Percentiles rank a stretch among this genome's conserved stretches.
phyloP scores from a whole-genome alignment of 1,140 invertebrate species.

The Rhynchophorus ferrugineus region DNA sequence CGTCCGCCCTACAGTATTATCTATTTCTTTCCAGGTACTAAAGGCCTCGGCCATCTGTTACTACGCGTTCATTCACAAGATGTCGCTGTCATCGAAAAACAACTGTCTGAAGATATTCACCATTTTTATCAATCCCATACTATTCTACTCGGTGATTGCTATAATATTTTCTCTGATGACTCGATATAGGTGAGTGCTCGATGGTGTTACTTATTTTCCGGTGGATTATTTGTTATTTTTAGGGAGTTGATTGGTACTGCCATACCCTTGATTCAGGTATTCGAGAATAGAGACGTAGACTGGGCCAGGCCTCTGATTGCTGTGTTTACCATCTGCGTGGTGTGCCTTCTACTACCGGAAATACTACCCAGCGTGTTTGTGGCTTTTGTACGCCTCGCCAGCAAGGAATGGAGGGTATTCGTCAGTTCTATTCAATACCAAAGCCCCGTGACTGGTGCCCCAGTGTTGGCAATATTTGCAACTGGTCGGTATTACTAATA shows the following conservation, averaged over 20 bases:
- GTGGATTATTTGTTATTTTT: too few species aligned
- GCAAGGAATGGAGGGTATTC: conserved; percentile 56
- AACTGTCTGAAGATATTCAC: conserved; percentile 30
- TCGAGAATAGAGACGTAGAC: conserved; percentile 51
- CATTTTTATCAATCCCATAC: conserved; percentile 34
- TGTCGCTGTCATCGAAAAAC: conserved; percentile 32
- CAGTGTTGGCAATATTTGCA: conserved; percentile 57
- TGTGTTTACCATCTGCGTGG: conserved; percentile 50
- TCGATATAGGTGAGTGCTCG: conserved; percentile 35
- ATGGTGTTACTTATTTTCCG: background rate
- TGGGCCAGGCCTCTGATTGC: conserved; percentile 55
- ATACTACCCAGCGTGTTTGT: conserved; percentile 52
- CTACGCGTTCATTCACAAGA: conserved; percentile 38
- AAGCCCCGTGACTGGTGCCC: conserved; percentile 55
- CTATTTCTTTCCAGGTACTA: conserved; percentile 38
- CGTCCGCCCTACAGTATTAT: too few species aligned
- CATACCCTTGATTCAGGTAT: conserved; percentile 51
- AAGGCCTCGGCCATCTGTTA: conserved; percentile 38
- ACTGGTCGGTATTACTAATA: conserved; percentile 41
- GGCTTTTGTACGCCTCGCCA: conserved; percentile 51
- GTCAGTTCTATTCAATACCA: conserved; percentile 56
- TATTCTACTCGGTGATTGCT: conserved; percentile 36
- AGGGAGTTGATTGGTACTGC: conserved; percentile 43
- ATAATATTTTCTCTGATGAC: conserved; percentile 40
- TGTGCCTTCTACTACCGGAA: conserved; percentile 53